Base-by-base conservation (phyloP, 2,888 invertebrate species). In the Pelosia muscerda region DNA sequence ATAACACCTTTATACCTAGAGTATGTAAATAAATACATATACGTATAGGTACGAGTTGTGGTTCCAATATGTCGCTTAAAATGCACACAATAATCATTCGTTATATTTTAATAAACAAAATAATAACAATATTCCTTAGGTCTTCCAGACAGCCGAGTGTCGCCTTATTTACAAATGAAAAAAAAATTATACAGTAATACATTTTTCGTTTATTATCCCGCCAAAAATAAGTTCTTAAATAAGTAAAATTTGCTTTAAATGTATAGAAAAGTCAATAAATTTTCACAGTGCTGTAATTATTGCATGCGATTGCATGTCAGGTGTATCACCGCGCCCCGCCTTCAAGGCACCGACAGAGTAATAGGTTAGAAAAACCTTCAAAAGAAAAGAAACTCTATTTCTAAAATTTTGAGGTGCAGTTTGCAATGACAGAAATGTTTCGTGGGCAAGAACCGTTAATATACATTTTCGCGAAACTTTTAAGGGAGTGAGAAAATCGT, bases 311-410 rank as follows among this genome's bases (percentile, higher is more conserved):
- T 76, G 79, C 79, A 79, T 81, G 79, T 69, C 26, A 28, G 65
- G 42, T 31, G 65, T 76, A 76, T 81, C 81, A 79, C 58, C 79
- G 58, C 63, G 77, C 79, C 79, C 72, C 79, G 79, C 81, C 79
- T 78, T 68, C 55, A 6, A 15, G 63, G 68, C n/a, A 62, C 76
- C 54, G 65, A 64, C 76, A 75, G 70, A 53, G 58, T 69, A 64
- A 68, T 68, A 65, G 61, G 23, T 28, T 42, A 13, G n/a, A 60
- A 28, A 5, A 19, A 42, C 22, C 2, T 34, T 6, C 15, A 55
- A 63, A 0, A 11, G 31, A 72, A 49, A 59, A 62, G 19, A 67
- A 75, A 25, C 58, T 63, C 65, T 66, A 80, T 72, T 59, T 34
- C 38, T 54, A 10, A 9, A 34, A n/a, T n/a, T 31, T 53, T 31